phyloP scores from a whole-genome alignment of 1,140 invertebrate genomes.

The Geopemphigus sp. region DNA sequence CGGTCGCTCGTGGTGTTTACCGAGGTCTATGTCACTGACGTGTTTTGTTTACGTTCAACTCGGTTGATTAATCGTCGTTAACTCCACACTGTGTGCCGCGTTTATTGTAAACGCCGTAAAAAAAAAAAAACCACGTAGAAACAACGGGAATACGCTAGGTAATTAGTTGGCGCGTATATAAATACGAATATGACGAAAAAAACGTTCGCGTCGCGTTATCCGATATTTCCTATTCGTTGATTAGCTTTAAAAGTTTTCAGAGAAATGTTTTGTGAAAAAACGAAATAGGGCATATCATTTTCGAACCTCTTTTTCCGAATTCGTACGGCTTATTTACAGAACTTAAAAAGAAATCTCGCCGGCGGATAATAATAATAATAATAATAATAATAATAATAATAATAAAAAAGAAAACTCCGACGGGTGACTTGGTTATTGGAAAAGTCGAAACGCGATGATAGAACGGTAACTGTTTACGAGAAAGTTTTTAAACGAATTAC shows the following conservation, averaged over 20 bases:
- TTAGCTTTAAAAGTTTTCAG: not conserved
- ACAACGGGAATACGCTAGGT: no score
- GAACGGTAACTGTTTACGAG: not conserved
- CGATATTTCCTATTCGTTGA: not conserved
- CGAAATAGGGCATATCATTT: not conserved
- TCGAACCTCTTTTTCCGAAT: not conserved
- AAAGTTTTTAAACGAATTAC: not conserved
- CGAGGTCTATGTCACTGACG: no score
- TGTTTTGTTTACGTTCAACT: no score
- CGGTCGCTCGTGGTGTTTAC: no score
- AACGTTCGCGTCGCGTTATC: no score
- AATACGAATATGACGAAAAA: no score
- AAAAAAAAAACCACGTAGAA: no score
- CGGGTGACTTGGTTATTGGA: constrained; percentile 1
- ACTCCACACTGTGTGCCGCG: no score
- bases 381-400: no score
- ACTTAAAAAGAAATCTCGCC: not conserved
- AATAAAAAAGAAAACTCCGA: not conserved
- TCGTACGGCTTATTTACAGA: not conserved
- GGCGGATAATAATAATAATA: not conserved
- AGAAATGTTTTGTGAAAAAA: not conserved
- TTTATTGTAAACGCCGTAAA: no score
- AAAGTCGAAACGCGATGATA: not conserved
- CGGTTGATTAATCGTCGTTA: no score
- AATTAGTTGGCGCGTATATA: no score